These are phyloP conservation scores for Hoplias malabaricus DNA, from an alignment of 2,113 vertebrate genomes.

Conservation along the genomic window DNA sequence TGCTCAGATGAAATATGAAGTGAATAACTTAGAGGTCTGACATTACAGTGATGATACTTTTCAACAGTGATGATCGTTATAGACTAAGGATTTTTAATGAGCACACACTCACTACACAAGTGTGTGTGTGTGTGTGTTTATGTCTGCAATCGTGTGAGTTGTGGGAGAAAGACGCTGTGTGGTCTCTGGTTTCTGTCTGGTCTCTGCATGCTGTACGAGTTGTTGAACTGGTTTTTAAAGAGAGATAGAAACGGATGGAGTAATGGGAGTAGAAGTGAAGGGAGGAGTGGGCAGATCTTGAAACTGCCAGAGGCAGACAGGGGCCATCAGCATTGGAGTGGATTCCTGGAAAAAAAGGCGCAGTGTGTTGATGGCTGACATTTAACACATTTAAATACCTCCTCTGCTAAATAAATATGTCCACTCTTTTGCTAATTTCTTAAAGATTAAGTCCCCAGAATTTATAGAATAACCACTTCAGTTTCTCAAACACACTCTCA, in stretches of 20 bases:
- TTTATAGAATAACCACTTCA: no score
- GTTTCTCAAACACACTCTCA: no score
- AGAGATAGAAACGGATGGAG: background rate
- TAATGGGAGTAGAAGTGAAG: background rate
- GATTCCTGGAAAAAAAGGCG: background rate
- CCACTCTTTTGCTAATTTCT: no score
- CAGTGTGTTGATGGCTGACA: background rate
- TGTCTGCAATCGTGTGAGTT: background rate
- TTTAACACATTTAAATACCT: background rate
- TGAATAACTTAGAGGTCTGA: no score
- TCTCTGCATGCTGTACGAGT: background rate
- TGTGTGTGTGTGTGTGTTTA: background rate
- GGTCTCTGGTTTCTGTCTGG: background rate
- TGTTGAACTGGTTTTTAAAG: background rate
- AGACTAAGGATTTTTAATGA: no score
- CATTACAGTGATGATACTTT: no score
- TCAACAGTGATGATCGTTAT: no score
- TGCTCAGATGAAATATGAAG: no score
- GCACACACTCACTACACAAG: no score
- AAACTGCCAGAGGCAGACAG: background rate
- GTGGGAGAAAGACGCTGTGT: background rate
- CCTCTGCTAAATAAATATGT: no score
- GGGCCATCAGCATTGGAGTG: background rate
- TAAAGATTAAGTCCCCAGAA: no score
- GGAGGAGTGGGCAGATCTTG: background rate